Evolutionary conservation across 1,140 invertebrate genomes (phyloP).

Genomic region (Drosophila nebulosa): DNA sequence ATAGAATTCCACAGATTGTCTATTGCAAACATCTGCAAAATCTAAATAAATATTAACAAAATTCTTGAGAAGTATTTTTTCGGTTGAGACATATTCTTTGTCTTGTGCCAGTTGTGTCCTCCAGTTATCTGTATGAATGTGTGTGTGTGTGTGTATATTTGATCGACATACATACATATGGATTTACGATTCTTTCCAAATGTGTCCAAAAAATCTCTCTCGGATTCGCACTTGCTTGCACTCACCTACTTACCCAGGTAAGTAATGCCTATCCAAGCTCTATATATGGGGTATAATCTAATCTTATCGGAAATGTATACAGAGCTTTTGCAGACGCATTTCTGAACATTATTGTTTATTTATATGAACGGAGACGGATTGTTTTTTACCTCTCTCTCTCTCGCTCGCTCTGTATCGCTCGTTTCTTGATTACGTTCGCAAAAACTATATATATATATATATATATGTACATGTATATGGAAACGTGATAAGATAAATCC

Average conservation of each 20-base stretch:
- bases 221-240: not conserved
- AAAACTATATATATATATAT: too few relatives aligned
- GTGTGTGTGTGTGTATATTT: not conserved
- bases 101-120: not conserved
- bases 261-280: too few relatives aligned
- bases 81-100: not conserved
- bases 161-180: too few relatives aligned
- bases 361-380: not conserved
- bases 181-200: not conserved
- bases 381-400: not conserved
- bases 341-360: constrained; percentile 32
- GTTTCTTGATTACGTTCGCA: not conserved
- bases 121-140: not conserved
- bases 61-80: not conserved
- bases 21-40: not conserved
- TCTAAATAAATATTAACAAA: constrained; percentile 1
- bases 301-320: constrained; percentile 29
- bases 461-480: not conserved
- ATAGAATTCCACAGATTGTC: not conserved
- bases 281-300: constrained; percentile 10
- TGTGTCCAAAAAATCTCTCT: too few relatives aligned
- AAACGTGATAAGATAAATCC: constrained; percentile 36
- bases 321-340: constrained; percentile 6
- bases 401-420: not conserved
- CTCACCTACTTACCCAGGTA: not conserved